phyloP scores from a whole-genome alignment of 2,888 invertebrate species.

The Apamea sordens region DNA sequence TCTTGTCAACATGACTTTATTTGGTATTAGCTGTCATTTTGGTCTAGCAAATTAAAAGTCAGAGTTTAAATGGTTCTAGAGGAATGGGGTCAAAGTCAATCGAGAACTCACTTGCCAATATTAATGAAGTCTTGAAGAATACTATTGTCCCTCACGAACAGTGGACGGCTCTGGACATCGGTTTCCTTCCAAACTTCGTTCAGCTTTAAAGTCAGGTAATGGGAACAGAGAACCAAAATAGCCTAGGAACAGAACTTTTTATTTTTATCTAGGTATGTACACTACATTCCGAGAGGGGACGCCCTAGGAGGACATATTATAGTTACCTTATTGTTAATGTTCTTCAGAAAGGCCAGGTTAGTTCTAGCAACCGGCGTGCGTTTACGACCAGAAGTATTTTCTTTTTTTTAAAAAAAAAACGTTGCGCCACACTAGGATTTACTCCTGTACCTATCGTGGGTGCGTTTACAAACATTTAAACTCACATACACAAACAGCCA shows the following conservation, averaged over 20 bases:
- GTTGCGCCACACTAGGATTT: too few relatives aligned
- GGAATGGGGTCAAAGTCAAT: neutral
- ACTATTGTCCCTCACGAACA: conserved; percentile 71
- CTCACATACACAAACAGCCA: too few relatives aligned
- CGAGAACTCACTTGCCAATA: conserved; percentile 74
- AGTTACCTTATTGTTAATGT: too few relatives aligned
- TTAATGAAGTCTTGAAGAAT: conserved; percentile 79
- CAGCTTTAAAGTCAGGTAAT: conserved; percentile 81
- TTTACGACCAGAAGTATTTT: too few relatives aligned
- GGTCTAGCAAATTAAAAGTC: neutral
- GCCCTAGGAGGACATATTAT: neutral
- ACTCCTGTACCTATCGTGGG: too few relatives aligned
- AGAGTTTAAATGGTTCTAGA: neutral
- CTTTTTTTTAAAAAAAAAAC: too few relatives aligned
- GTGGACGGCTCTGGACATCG: conserved; percentile 60
- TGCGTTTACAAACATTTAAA: too few relatives aligned
- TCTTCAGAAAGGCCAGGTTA: too few relatives aligned
- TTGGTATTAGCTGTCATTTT: neutral
- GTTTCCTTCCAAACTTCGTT: conserved; percentile 82
- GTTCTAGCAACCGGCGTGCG: too few relatives aligned
- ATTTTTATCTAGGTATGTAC: neutral
- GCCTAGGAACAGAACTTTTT: conserved; percentile 67
- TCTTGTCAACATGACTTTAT: neutral
- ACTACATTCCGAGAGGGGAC: neutral
- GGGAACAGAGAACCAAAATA: conserved; percentile 79